These are phyloP conservation scores for Machaerirhynchus nigripectus DNA, from an alignment of 2,113 vertebrate genomes.

Conservation along the genomic window DNA sequence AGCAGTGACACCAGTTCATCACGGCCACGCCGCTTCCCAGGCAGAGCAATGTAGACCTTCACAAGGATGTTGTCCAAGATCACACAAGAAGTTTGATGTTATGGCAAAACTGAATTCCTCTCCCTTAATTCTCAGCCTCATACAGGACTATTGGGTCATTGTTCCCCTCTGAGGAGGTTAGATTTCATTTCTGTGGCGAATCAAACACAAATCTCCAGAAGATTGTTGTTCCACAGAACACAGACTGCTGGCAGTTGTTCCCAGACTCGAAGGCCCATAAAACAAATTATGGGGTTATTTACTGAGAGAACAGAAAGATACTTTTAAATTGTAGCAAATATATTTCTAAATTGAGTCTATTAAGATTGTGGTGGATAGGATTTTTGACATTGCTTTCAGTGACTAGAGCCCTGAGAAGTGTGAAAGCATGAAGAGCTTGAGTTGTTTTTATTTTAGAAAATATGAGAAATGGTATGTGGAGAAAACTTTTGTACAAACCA, in stretches of 20 bases:
- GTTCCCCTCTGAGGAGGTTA: not conserved
- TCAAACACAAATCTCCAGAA: not conserved
- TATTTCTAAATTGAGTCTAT: not conserved
- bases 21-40: not conserved
- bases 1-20: not conserved
- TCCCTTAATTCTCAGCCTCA: not conserved
- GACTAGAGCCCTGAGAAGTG: not conserved
- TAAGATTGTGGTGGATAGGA: not conserved
- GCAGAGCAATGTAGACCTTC: not conserved
- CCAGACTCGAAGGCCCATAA: not conserved
- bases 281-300: not conserved
- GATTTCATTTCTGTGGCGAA: slow-evolving; percentile 32
- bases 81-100: not conserved
- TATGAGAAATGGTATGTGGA: not conserved
- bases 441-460: not conserved
- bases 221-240: not conserved
- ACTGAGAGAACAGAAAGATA: not conserved
- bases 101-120: not conserved
- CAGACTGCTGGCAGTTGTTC: not conserved
- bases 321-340: not conserved
- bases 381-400: not conserved
- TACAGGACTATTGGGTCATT: not conserved
- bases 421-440: not conserved
- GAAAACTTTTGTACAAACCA: slow-evolving; percentile 21
- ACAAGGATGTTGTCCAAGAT: not conserved